Base-by-base conservation (phyloP, 35 echinoderm and acorn worm genomes). In the Apostichopus parvimensis region DNA sequence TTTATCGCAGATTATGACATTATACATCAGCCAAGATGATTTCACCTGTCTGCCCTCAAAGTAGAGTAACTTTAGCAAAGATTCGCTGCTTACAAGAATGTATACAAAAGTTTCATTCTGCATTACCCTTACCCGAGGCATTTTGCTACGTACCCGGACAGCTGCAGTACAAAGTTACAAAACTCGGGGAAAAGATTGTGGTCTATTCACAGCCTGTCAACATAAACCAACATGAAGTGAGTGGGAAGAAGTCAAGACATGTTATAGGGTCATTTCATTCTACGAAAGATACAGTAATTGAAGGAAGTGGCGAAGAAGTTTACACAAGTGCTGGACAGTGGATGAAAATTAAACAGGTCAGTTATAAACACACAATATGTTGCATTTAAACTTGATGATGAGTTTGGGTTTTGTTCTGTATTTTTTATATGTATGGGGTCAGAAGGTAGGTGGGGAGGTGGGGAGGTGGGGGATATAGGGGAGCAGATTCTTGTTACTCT, bases 1-100 rank as follows among this genome's bases (percentile, higher is more conserved):
- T 45, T 45, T 45, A 45, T 45, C 34, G 34, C 34, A 45, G 34
- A 45, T 2, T 45, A 4, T 45, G 34, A 2, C 34, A 4, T 45
- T 0, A 45, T 4, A 4, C 34, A 45, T 61, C 12, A 12, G 58
- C 8, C 58, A 52, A 82, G 56, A 91, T 91, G 89, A 91, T 91
- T 57, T 91, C 89, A 18, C 89, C 89, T 45, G 89, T 91, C 53
- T 91, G 71, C 22, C 89, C 89, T 4, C 89, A 91, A 9, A 91
- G 72, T 60, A 57, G 93, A 56, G 86, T 93, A 77, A 92, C 84
- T 86, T 81, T 98, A 23, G 97, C 93, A 28, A 87, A 92, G 77
- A 94, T 98, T 26, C 73, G 94, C 56, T 98, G 97, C 88, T 89
- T 98, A 53, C 93, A 98, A 80, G 93, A 95, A 80, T 93, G 91